A percentile compares a stretch with the other conserved stretches of the same genome.
Conservation (phyloP, 92 coral and sea anemone genomes). For the Heteractis magnifica region DNA sequence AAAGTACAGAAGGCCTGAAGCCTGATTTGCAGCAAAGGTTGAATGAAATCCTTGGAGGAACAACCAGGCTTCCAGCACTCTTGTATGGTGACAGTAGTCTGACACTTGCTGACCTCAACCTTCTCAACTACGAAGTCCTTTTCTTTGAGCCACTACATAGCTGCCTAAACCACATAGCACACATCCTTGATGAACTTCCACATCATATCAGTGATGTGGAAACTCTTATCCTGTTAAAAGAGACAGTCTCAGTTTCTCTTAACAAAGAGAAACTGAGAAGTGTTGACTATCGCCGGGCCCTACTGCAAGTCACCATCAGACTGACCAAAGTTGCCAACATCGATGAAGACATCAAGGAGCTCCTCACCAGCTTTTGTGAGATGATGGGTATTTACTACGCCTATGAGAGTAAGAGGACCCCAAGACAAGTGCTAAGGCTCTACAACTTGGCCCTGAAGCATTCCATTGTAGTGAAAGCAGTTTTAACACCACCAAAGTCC, state of each 20-base stretch:
- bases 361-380: too few relatives aligned
- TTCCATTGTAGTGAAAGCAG: constrained; percentile 7
- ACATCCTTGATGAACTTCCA: not conserved
- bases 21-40: too few relatives aligned
- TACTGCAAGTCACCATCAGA: not conserved
- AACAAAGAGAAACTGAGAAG: not conserved
- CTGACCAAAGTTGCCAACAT: too few relatives aligned
- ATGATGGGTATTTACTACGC: too few relatives aligned
- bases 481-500: constrained; percentile 18
- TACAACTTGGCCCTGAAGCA: constrained; percentile 30
- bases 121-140: constrained; percentile 12
- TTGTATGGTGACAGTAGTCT: too few relatives aligned
- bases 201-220: not conserved
- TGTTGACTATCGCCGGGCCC: constrained; percentile 10
- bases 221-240: constrained; percentile 13
- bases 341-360: too few relatives aligned
- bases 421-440: not conserved
- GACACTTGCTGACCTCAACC: too few relatives aligned
- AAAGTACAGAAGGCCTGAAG: too few relatives aligned
- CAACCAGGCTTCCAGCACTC: too few relatives aligned
- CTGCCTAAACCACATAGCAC: not conserved
- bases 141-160: not conserved
- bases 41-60: too few relatives aligned
- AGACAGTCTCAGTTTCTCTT: constrained; percentile 9
- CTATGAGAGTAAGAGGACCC: too few relatives aligned